Percentiles rank a stretch among this genome's conserved stretches.
Conservation (phyloP, 2,797 vertebrate genomes). For the Lutjanus argentimaculatus region DNA sequence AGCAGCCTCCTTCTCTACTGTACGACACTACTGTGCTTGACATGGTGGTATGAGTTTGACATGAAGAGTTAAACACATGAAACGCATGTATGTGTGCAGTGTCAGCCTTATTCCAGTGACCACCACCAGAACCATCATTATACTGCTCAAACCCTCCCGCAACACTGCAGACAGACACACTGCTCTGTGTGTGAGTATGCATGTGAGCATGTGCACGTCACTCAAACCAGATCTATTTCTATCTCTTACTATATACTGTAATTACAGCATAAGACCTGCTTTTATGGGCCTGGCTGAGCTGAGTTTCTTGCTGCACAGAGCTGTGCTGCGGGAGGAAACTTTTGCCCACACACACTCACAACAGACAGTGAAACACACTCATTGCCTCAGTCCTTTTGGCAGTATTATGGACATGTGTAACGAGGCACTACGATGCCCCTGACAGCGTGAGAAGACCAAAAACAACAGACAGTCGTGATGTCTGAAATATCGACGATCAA, state of each 20-base stretch:
- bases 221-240: conserved; percentile 83
- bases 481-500: conserved; percentile 30
- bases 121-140: conserved; percentile 69
- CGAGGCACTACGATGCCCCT: conserved; percentile 34
- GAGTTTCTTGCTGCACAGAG: conserved; percentile 28
- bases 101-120: conserved; percentile 70
- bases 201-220: conserved; percentile 60
- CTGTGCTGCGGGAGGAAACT: conserved; percentile 49
- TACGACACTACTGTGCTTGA: not conserved
- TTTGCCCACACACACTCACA: conserved; percentile 27
- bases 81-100: conserved; percentile 43
- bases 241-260: conserved; percentile 75
- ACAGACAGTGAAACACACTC: conserved; percentile 17
- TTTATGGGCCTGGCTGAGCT: conserved; percentile 71
- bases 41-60: conserved; percentile 26
- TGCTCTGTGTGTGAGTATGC: conserved; percentile 32
- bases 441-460: conserved; percentile 56
- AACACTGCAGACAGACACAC: conserved; percentile 44
- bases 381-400: conserved; percentile 55
- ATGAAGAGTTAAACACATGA: conserved; percentile 57
- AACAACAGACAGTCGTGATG: conserved; percentile 28
- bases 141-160: conserved; percentile 37
- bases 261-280: conserved; percentile 75
- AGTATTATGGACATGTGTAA: conserved; percentile 37
- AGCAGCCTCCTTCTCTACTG: not conserved